Conservation (phyloP, 2,113 vertebrate genomes). For the Oostethus manadensis region DNA sequence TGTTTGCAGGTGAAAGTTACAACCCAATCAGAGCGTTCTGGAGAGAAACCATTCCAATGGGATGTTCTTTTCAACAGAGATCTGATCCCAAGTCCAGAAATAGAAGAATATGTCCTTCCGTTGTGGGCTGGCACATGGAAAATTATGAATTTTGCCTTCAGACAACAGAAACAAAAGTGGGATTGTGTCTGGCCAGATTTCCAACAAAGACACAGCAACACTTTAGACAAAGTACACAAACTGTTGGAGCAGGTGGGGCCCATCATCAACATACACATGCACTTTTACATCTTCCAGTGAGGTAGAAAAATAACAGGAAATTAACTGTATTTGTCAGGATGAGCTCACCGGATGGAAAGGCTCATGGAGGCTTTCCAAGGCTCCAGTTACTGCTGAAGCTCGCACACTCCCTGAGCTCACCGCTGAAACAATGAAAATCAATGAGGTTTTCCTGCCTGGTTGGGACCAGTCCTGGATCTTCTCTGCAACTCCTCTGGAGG, state of each 20-base stretch:
- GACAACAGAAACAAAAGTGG: slow-evolving; percentile 56
- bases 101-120: slow-evolving; percentile 34
- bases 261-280: neutral
- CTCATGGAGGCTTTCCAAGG: slow-evolving; percentile 49
- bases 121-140: slow-evolving; percentile 64
- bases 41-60: slow-evolving; percentile 25
- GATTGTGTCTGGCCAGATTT: slow-evolving; percentile 45
- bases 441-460: slow-evolving; percentile 11
- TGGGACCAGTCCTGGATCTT: slow-evolving; percentile 48
- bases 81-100: rapidly evolving
- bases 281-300: neutral
- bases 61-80: slow-evolving; percentile 24
- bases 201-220: slow-evolving; percentile 10
- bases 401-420: neutral
- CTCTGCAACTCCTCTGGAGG: slow-evolving; percentile 19
- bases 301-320: neutral
- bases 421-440: slow-evolving; percentile 5
- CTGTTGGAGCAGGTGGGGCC: slow-evolving; percentile 43
- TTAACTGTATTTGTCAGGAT: slow-evolving; percentile 7
- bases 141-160: slow-evolving; percentile 58
- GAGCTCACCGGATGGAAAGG: slow-evolving; percentile 36
- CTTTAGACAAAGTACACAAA: slow-evolving; percentile 5
- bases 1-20: slow-evolving; percentile 41
- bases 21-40: neutral
- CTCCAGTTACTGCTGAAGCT: neutral